Conservation (phyloP, 2,888 invertebrate genomes). For the Pachliopta kotzebuea region DNA sequence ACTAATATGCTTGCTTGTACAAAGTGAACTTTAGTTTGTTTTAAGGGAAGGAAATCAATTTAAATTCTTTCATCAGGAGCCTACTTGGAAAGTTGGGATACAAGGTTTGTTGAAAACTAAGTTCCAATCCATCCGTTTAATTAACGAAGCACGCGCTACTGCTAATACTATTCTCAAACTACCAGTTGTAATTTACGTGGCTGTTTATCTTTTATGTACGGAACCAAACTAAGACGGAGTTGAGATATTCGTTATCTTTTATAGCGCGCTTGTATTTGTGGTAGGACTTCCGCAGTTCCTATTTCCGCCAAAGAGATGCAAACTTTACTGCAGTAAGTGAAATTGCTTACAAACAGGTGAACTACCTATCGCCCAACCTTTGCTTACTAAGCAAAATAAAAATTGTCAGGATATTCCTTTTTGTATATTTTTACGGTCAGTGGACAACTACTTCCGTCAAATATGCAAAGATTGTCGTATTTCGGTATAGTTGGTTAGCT, state of each 20-base stretch:
- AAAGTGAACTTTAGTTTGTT: background rate
- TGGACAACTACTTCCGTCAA: too few species aligned
- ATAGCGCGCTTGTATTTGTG: background rate
- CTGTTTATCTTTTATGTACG: constrained; percentile 18
- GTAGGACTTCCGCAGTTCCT: too few species aligned
- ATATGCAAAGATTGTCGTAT: too few species aligned
- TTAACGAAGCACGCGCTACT: constrained; percentile 17
- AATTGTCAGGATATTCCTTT: too few species aligned
- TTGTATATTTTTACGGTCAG: too few species aligned
- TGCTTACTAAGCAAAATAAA: too few species aligned
- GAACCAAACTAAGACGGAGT: background rate
- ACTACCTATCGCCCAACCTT: too few species aligned
- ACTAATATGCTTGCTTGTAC: too few species aligned
- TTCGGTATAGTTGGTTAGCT: too few species aligned
- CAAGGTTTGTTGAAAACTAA: constrained; percentile 13
- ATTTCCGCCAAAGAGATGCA: too few species aligned
- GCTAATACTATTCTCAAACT: constrained; percentile 21
- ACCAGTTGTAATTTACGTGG: constrained; percentile 12
- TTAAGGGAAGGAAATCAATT: constrained; percentile 12
- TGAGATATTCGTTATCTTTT: background rate
- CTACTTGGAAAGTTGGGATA: constrained; percentile 15
- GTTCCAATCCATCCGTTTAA: constrained; percentile 19
- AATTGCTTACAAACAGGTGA: too few species aligned
- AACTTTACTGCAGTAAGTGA: too few species aligned
- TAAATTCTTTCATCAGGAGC: constrained; percentile 13